phyloP scores from a whole-genome alignment of 2,797 vertebrate genomes.

The Sitta carolinensis region DNA sequence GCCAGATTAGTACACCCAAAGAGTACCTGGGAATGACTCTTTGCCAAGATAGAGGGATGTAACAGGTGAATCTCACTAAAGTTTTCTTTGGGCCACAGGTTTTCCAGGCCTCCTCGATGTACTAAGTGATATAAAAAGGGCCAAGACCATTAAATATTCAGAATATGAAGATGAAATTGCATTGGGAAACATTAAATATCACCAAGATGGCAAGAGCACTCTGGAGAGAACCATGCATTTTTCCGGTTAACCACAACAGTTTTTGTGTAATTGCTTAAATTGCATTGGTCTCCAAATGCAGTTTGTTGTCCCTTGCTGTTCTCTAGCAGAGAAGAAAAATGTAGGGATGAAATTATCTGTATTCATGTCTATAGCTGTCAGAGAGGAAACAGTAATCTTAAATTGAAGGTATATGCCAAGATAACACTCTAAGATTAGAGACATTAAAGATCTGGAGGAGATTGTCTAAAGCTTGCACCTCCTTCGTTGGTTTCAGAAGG shows the following conservation, averaged over 20 bases:
- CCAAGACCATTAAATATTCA: neutral
- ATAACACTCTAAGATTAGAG: neutral
- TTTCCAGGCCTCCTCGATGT: neutral
- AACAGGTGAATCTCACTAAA: neutral
- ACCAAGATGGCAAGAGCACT: neutral
- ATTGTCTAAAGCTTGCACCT: neutral
- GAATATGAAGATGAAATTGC: neutral
- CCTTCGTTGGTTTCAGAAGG: neutral
- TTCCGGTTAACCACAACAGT: neutral
- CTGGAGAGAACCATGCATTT: neutral
- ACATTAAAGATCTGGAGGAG: neutral
- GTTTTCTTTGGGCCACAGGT: neutral
- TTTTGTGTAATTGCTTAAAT: neutral
- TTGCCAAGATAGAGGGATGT: neutral
- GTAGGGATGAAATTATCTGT: neutral
- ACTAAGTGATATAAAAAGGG: neutral
- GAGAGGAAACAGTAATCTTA: neutral
- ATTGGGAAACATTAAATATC: neutral
- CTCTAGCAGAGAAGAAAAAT: neutral
- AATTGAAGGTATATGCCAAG: neutral
- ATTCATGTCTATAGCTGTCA: neutral
- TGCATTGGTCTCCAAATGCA: neutral
- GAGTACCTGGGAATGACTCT: neutral
- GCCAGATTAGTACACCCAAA: neutral
- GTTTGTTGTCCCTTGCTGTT: neutral